These are phyloP conservation scores for Lycia hirtaria DNA, from an alignment of 2,888 invertebrate species.

Conservation along the genomic window DNA sequence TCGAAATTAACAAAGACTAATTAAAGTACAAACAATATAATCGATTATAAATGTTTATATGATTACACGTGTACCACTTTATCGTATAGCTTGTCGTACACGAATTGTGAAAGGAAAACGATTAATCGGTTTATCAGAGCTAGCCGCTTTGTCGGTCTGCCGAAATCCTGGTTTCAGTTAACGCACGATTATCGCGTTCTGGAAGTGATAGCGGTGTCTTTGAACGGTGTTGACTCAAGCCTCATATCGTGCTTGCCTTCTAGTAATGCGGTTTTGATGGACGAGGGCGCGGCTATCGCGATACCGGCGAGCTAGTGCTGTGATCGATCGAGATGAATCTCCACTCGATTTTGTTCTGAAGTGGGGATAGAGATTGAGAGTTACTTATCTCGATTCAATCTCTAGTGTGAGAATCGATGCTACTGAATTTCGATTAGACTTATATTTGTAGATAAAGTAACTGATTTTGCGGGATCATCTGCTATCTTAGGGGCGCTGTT, in stretches of 20 bases:
- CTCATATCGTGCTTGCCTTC: slow-evolving; percentile 64
- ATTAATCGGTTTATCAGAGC: slow-evolving; percentile 78
- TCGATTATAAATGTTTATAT: slow-evolving; percentile 34
- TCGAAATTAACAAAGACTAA: slow-evolving; percentile 2
- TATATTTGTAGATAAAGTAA: no score
- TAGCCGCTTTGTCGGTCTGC: slow-evolving; percentile 77
- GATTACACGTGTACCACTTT: slow-evolving; percentile 67
- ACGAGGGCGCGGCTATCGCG: slow-evolving; percentile 72
- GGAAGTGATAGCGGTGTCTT: slow-evolving; percentile 77
- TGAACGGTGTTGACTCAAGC: slow-evolving; percentile 72
- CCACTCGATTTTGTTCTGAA: slow-evolving; percentile 4
- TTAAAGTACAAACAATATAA: slow-evolving; percentile 17
- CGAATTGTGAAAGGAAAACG: slow-evolving; percentile 73
- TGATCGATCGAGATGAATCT: slow-evolving; percentile 49
- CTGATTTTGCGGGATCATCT: no score
- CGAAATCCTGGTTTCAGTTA: slow-evolving; percentile 79
- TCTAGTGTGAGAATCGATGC: not conserved
- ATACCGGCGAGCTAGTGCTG: slow-evolving; percentile 47
- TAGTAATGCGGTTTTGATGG: slow-evolving; percentile 79
- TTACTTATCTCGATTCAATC: slow-evolving; percentile 10
- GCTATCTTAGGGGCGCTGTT: no score
- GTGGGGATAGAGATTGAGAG: not conserved
- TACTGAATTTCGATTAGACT: slow-evolving; percentile 4
- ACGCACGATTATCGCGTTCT: slow-evolving; percentile 70
- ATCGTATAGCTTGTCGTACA: slow-evolving; percentile 74